A percentile compares a stretch with the other conserved stretches of the same genome.
phyloP scores from a whole-genome alignment of 1,140 invertebrate genomes.

The Bombus superbus region DNA sequence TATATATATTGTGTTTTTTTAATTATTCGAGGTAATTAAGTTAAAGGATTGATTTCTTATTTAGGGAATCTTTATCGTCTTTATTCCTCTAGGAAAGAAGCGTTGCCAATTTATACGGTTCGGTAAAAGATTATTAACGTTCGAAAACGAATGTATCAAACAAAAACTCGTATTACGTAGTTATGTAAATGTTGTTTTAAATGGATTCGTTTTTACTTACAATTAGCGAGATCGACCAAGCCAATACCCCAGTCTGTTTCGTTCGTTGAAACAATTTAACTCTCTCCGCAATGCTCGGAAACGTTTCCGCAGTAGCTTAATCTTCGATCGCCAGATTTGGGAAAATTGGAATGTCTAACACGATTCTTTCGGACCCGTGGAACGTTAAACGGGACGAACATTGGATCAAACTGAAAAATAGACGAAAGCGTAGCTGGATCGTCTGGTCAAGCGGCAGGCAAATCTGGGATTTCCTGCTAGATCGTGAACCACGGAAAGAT shows the following conservation, averaged over 20 bases:
- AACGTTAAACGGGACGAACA: not conserved
- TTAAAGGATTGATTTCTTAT: no score
- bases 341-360: slow-evolving; percentile 13
- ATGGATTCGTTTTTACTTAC: not conserved
- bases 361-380: not conserved
- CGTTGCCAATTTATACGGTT: no score
- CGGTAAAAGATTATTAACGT: no score
- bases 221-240: not conserved
- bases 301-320: not conserved
- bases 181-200: no score
- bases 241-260: not conserved
- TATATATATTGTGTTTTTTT: not conserved
- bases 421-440: not conserved
- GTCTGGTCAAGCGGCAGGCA: not conserved
- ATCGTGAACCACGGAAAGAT: not conserved
- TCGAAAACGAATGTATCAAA: no score
- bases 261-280: not conserved
- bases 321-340: not conserved
- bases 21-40: no score
- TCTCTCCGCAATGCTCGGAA: not conserved
- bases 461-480: not conserved
- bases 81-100: no score
- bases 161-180: not conserved
- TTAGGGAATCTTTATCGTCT: no score
- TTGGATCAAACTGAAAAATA: slow-evolving; percentile 13